Conservation (phyloP, 2,888 invertebrate species). For the Imbricaverruca yamaguchii region DNA sequence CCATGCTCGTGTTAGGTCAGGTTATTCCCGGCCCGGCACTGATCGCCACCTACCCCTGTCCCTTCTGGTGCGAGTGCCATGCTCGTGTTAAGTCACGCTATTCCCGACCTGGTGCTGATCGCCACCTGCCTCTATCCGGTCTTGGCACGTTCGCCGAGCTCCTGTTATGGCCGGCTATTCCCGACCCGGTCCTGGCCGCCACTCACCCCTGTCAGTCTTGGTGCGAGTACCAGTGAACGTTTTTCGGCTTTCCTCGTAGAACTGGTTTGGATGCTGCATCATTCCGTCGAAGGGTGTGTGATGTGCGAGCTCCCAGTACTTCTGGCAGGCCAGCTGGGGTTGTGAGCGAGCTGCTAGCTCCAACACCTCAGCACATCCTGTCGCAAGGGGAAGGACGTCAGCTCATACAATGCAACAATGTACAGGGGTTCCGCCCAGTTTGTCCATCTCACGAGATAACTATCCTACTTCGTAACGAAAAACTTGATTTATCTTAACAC, state of each 20-base stretch:
- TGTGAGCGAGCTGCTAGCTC: conserved; percentile 66
- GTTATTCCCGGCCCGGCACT: too few species aligned
- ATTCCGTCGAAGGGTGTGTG: conserved; percentile 54
- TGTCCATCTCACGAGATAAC: not conserved
- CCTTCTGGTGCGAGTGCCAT: too few species aligned
- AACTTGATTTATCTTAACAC: too few species aligned
- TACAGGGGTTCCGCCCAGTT: not conserved
- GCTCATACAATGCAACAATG: too few species aligned
- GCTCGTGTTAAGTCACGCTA: too few species aligned
- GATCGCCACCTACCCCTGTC: too few species aligned
- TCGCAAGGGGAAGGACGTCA: conserved; percentile 35
- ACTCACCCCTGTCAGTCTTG: not conserved
- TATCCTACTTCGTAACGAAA: too few species aligned
- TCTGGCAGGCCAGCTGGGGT: conserved; percentile 81
- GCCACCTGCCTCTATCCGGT: too few species aligned
- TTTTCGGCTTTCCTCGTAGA: conserved; percentile 59
- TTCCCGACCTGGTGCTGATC: too few species aligned
- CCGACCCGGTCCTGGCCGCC: not conserved
- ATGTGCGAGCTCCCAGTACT: conserved; percentile 70
- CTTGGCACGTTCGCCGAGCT: too few species aligned
- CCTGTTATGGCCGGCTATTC: too few species aligned
- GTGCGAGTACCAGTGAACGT: not conserved
- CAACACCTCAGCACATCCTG: conserved; percentile 62
- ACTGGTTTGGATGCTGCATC: conserved; percentile 86
- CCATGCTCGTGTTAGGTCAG: too few species aligned